Conservation (phyloP, 1,140 invertebrate genomes). For the Brachionus paranguensis region DNA sequence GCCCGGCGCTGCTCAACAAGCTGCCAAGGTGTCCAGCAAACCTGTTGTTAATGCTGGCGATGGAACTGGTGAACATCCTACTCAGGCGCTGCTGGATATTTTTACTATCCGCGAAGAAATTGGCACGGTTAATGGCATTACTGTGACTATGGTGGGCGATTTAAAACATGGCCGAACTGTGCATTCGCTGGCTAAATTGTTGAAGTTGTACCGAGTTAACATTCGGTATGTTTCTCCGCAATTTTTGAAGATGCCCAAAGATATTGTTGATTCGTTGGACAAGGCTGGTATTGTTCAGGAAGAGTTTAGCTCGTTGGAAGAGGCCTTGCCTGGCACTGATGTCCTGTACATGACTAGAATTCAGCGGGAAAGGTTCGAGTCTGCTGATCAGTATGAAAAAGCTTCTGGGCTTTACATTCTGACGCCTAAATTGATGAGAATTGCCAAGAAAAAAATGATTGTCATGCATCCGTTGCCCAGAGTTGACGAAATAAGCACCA, state of each 20-base stretch:
- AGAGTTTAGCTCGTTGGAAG: slow-evolving; percentile 63
- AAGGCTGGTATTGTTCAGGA: slow-evolving; percentile 72
- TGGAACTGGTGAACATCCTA: slow-evolving; percentile 95
- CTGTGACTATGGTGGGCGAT: slow-evolving; percentile 77
- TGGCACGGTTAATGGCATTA: slow-evolving; percentile 91
- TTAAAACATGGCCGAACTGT: slow-evolving; percentile 95
- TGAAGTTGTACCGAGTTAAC: slow-evolving; percentile 49
- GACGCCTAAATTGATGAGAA: slow-evolving; percentile 88
- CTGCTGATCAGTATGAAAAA: slow-evolving; percentile 76
- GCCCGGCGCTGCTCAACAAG: slow-evolving; percentile 81
- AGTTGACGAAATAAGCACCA: slow-evolving; percentile 79
- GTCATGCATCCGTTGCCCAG: slow-evolving; percentile 96
- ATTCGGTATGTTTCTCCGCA: slow-evolving; percentile 80
- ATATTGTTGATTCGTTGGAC: slow-evolving; percentile 71
- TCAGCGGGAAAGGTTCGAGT: slow-evolving; percentile 82
- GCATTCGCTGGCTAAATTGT: slow-evolving; percentile 77
- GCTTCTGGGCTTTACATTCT: slow-evolving; percentile 78
- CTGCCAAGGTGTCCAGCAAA: slow-evolving; percentile 71
- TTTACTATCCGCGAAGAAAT: slow-evolving; percentile 98
- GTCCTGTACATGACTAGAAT: slow-evolving; percentile 97
- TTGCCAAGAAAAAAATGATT: slow-evolving; percentile 79
- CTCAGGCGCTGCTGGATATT: slow-evolving; percentile 90
- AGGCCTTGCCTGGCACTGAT: slow-evolving; percentile 82
- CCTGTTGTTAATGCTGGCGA: slow-evolving; percentile 96
- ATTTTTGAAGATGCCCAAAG: slow-evolving; percentile 78